Percentiles rank a stretch among this genome's conserved stretches.
Evolutionary conservation across 1,140 invertebrate species (phyloP).

Genomic region (Pentalonia nigronervosa): DNA sequence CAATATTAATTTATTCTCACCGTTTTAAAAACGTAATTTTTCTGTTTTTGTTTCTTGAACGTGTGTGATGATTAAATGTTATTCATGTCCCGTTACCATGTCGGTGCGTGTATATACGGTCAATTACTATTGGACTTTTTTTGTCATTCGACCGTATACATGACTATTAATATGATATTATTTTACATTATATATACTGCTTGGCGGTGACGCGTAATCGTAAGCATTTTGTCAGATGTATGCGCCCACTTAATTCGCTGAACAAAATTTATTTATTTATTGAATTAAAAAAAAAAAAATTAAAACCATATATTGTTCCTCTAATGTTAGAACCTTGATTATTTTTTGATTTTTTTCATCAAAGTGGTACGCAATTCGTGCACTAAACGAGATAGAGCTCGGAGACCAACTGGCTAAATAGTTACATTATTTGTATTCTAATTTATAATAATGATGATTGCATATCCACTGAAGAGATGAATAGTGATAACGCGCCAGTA

Average conservation of each 20-base stretch:
- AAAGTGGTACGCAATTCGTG: neutral
- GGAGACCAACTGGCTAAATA: neutral
- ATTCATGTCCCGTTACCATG: constrained; percentile 7
- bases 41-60: neutral
- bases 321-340: neutral
- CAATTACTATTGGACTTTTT: constrained; percentile 40
- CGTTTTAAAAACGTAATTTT: neutral
- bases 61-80: neutral
- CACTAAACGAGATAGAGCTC: neutral
- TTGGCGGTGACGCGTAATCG: neutral
- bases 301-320: constrained; percentile 3
- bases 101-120: neutral
- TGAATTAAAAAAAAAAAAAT: neutral
- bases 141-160: neutral
- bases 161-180: neutral
- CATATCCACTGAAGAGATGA: neutral
- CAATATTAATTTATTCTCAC: neutral
- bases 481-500: neutral
- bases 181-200: neutral
- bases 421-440: neutral
- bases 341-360: neutral
- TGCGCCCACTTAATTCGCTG: neutral
- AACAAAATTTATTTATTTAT: constrained; percentile 18
- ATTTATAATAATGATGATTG: neutral
- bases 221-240: neutral